phyloP scores from a whole-genome alignment of 2,113 vertebrate genomes.

The Toxotes chatareus region DNA sequence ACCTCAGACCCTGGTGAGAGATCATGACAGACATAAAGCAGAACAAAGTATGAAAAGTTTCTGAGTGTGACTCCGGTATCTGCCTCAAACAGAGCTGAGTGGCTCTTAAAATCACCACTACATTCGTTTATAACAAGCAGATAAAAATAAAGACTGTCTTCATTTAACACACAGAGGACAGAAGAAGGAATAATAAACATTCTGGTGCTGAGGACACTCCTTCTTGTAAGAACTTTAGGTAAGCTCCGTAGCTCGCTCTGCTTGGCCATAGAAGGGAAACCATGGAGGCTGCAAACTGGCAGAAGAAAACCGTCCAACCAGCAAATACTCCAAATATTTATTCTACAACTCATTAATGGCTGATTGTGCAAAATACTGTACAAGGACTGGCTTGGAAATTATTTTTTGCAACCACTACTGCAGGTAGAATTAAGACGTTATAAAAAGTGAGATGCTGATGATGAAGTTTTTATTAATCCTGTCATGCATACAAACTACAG shows the following conservation, averaged over 20 bases:
- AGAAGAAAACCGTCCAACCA: not conserved
- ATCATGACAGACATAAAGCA: not conserved
- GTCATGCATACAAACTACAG: not conserved
- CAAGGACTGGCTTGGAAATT: not conserved
- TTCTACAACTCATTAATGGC: not conserved
- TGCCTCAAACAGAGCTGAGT: too few species aligned
- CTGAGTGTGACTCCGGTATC: not conserved
- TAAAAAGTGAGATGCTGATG: not conserved
- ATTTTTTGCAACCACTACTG: not conserved
- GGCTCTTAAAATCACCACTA: not conserved
- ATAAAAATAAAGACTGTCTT: not conserved
- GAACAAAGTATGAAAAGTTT: not conserved
- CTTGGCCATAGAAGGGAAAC: slow-evolving; percentile 50
- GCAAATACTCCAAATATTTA: slow-evolving; percentile 57
- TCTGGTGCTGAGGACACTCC: too few species aligned
- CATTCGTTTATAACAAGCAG: not conserved
- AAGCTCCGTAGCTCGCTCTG: not conserved
- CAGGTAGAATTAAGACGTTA: not conserved
- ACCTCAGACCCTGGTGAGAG: too few species aligned
- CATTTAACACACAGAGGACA: too few species aligned
- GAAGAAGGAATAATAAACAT: too few species aligned
- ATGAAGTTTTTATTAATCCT: not conserved
- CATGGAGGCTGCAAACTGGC: not conserved
- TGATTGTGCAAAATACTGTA: not conserved
- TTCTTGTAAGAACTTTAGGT: too few species aligned